phyloP scores from a whole-genome alignment of 2,888 invertebrate genomes.

The Nephrotoma appendiculata region DNA sequence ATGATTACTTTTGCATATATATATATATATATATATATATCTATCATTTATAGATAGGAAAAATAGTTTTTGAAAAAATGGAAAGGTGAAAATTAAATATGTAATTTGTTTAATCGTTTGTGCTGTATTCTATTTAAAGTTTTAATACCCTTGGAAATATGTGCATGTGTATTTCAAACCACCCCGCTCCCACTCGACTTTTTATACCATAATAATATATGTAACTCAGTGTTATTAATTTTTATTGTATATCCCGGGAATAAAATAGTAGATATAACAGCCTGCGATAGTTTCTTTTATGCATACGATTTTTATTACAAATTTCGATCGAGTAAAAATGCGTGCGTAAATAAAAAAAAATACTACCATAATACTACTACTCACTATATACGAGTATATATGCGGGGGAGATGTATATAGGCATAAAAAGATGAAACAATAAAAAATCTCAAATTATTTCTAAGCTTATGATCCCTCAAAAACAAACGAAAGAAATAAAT shows the following conservation, averaged over 20 bases:
- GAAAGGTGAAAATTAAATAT: not conserved
- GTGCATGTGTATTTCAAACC: not conserved
- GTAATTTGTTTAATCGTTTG: not conserved
- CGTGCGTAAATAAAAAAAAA: not conserved
- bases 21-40: no score
- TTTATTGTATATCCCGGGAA: not conserved
- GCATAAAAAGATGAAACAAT: not conserved
- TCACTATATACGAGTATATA: not conserved
- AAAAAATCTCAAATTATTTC: not conserved
- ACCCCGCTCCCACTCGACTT: not conserved
- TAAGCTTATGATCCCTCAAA: not conserved
- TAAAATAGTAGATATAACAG: not conserved
- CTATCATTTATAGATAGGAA: not conserved
- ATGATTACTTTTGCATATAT: not conserved
- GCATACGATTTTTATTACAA: not conserved
- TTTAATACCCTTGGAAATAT: not conserved
- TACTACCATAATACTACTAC: not conserved
- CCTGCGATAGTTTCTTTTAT: not conserved
- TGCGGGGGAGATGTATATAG: no score
- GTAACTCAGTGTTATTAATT: not conserved
- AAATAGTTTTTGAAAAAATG: not conserved
- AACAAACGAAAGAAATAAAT: not conserved
- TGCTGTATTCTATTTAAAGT: not conserved
- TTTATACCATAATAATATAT: not conserved
- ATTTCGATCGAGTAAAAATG: not conserved